These are phyloP conservation scores for Eptesicus fuscus DNA, from an alignment of 2,113 vertebrate genomes.

Conservation along the genomic window DNA sequence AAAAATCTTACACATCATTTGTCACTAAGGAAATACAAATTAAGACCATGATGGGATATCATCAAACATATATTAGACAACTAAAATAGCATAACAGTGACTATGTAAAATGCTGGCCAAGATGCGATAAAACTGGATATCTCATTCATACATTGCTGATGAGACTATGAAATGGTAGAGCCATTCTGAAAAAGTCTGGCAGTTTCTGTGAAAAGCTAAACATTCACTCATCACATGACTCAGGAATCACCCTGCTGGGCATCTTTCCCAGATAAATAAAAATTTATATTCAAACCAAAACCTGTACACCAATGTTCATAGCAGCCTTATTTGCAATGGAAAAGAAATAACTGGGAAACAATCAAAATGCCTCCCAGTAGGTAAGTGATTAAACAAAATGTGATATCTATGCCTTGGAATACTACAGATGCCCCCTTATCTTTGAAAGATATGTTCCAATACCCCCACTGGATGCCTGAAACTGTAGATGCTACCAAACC, in stretches of 20 bases:
- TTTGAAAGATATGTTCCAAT: not conserved
- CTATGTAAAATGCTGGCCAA: not conserved
- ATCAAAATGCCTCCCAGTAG: not conserved
- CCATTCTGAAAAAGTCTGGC: not conserved
- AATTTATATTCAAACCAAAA: not conserved
- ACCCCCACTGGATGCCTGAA: not conserved
- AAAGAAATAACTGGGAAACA: not conserved
- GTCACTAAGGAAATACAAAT: not conserved
- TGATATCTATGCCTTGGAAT: not conserved
- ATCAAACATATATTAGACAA: not conserved
- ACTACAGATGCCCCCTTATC: not conserved
- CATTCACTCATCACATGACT: not conserved
- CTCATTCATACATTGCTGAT: not conserved
- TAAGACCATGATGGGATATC: not conserved
- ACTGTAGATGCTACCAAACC: not conserved
- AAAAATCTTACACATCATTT: not conserved
- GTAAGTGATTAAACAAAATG: not conserved
- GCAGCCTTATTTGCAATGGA: not conserved
- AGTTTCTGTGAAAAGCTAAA: not conserved
- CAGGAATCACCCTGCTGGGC: not conserved
- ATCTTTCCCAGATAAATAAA: not conserved
- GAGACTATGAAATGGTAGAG: not conserved
- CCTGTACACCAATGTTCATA: not conserved
- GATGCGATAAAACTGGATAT: not conserved
- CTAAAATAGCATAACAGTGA: not conserved